Conservation (phyloP, 1,140 invertebrate genomes). For the Cherax quadricarinatus region DNA sequence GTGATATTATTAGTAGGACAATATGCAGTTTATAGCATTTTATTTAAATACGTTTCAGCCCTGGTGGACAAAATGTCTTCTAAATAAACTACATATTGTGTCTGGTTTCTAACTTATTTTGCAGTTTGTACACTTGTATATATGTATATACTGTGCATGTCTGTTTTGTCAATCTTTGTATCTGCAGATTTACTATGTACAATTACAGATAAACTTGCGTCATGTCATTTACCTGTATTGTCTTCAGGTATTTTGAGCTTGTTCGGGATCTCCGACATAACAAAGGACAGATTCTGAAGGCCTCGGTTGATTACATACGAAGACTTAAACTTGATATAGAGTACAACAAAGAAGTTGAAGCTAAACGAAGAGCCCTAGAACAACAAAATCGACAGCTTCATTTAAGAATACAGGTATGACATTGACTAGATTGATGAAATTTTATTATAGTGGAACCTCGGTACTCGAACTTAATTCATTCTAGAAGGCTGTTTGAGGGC, state of each 20-base stretch:
- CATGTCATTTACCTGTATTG: neutral
- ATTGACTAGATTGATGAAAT: neutral
- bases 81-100: too few relatives aligned
- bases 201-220: neutral
- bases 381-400: constrained; percentile 88
- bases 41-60: too few relatives aligned
- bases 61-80: too few relatives aligned
- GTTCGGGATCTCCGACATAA: constrained; percentile 92
- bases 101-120: too few relatives aligned
- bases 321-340: constrained; percentile 91
- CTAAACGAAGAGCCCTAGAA: constrained; percentile 88
- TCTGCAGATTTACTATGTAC: too few relatives aligned
- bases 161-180: too few relatives aligned
- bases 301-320: constrained; percentile 97
- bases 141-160: too few relatives aligned
- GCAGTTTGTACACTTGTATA: too few relatives aligned
- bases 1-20: too few relatives aligned
- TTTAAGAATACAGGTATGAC: constrained; percentile 86
- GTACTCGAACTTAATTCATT: too few relatives aligned
- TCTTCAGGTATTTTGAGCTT: constrained; percentile 84
- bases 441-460: neutral
- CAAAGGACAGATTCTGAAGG: constrained; percentile 98
- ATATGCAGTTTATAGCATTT: too few relatives aligned
- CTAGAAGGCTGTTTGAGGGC: too few relatives aligned
- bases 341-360: constrained; percentile 87